phyloP scores from a whole-genome alignment of 1,140 invertebrate genomes.

The Venturia canescens region DNA sequence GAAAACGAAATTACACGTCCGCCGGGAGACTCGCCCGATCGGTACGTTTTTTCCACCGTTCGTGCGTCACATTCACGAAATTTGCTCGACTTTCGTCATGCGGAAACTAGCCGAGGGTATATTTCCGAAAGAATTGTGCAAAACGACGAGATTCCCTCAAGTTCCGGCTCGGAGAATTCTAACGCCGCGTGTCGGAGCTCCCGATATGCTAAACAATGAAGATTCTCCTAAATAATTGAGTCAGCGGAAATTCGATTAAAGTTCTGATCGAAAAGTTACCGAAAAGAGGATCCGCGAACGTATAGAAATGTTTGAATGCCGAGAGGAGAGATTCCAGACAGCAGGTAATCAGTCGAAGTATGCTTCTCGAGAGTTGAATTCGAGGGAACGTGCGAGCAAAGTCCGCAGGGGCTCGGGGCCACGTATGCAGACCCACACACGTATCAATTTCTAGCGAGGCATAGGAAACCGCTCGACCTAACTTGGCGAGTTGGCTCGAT shows the following conservation, averaged over 20 bases:
- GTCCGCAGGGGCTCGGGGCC: constrained; percentile 30
- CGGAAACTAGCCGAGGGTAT: no score
- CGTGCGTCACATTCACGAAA: no score
- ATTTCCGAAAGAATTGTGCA: no score
- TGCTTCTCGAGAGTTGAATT: background rate
- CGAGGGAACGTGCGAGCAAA: constrained; percentile 7
- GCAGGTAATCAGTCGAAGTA: constrained; percentile 39
- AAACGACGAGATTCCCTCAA: no score
- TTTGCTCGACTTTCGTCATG: no score
- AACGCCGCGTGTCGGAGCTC: no score
- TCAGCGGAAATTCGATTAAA: background rate
- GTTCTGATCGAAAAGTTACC: background rate
- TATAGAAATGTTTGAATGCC: background rate
- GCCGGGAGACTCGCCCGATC: no score
- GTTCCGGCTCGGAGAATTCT: no score
- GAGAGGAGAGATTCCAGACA: constrained; percentile 12
- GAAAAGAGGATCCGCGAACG: constrained; percentile 6
- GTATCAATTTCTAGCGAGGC: background rate
- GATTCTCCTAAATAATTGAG: no score
- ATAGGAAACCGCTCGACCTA: background rate
- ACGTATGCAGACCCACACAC: background rate
- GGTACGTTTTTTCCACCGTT: no score
- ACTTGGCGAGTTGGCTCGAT: background rate
- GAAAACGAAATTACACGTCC: background rate
- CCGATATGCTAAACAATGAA: no score